Base-by-base conservation (phyloP, 2,113 vertebrate species). In the Colistium nudipinnis region DNA sequence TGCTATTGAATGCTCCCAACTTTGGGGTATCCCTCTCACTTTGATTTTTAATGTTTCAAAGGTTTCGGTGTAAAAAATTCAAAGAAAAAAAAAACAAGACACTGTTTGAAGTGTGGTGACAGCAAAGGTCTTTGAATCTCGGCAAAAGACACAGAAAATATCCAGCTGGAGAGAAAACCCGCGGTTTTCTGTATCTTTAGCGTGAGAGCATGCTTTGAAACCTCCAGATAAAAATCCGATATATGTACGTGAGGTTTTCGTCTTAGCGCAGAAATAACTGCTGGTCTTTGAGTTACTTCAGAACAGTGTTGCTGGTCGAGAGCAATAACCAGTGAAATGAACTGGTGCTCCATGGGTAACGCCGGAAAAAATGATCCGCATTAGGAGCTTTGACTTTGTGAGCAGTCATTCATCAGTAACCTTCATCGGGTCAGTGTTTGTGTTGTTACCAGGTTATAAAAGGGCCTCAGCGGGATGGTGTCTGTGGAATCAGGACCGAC, bases 301-400 rank as follows among this genome's bases (percentile, higher is more conserved):
- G 48, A 81, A 84, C 82, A 87, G 84, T 83, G 76, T 66, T 70
- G 83, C 76, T 88, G 83, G 86, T 88, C 78, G 22, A 75, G 48
- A 83, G 51, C 54, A 70, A 25, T 39, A 76, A 65, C 28, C 54
- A 49, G 56, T 71, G 20, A 80, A 78, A 79, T 0, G 17, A 54
- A 57, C 19, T 77, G 47, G 19, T 75, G 44, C 62, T 83, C 51
- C 22, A 7, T 30, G 12, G 43, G 55, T 73, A 86, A 79, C 68
- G 80, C 61, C 82, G 53, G 48, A 64, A 73, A 57, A 52, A 70
- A 62, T 6, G 74, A 62, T 65, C 48, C 45, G 76, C 55, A 54
- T 53, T 38, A 64, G 78, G 49, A 70, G 56, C 53, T 75, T 82
- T 72, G 8, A 57, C 61, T 79, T 62, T 1, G 39, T 43, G 57